Conservation (phyloP, 1,140 invertebrate species). For the Atopsyche davidsoni region DNA sequence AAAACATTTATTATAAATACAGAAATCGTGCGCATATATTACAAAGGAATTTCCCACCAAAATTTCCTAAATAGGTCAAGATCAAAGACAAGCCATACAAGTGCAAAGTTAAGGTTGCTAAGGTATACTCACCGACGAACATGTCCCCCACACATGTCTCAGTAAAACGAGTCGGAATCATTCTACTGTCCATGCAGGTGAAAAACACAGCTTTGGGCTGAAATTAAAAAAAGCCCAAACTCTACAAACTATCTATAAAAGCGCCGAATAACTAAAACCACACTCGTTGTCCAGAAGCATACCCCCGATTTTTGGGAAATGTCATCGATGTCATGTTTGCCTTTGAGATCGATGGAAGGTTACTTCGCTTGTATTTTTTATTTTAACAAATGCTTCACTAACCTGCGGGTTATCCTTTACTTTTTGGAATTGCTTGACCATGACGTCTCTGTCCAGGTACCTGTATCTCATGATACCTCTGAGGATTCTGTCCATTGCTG, state of each 20-base stretch:
- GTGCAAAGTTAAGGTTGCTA: not conserved
- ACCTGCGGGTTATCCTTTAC: conserved; percentile 83
- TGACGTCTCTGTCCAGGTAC: conserved; percentile 67
- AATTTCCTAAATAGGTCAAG: not conserved
- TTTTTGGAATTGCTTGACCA: conserved; percentile 86
- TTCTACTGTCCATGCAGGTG: conserved; percentile 95
- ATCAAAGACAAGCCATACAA: not conserved
- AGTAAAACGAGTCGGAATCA: conserved; percentile 92
- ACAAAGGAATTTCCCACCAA: too few relatives aligned
- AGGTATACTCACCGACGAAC: conserved; percentile 75
- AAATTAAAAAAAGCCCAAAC: conserved; percentile 33
- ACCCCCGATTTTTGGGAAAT: not conserved
- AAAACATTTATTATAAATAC: too few relatives aligned
- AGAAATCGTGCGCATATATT: too few relatives aligned
- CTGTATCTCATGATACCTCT: conserved; percentile 84
- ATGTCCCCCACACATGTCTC: conserved; percentile 94
- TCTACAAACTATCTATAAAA: conserved; percentile 9
- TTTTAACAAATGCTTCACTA: conserved; percentile 42
- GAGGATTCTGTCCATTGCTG: conserved; percentile 74
- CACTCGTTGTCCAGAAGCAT: conserved; percentile 4
- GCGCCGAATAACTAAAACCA: not conserved
- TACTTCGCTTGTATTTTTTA: not conserved
- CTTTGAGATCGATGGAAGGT: not conserved
- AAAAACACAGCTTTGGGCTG: conserved; percentile 95
- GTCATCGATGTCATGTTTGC: conserved; percentile 1